phyloP scores from a whole-genome alignment of 2,113 vertebrate genomes.

The Anguilla rostrata region DNA sequence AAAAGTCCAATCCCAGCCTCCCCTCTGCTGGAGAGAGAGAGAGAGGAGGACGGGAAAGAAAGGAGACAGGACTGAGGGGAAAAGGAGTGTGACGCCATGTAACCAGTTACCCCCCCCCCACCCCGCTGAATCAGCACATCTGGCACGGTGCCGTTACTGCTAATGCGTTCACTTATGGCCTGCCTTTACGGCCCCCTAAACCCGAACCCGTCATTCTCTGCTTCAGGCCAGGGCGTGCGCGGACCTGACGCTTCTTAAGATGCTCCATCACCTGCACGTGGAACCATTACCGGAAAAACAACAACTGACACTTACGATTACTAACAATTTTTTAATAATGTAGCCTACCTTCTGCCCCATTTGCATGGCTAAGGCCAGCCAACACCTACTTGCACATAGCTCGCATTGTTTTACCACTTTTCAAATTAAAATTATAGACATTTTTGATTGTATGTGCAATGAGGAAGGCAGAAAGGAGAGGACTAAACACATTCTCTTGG shows the following conservation, averaged over 20 bases:
- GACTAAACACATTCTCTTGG: not conserved
- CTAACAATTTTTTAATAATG: not conserved
- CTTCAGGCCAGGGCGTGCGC: not conserved
- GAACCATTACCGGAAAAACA: not conserved
- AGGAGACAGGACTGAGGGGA: not conserved
- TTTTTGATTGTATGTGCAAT: too few relatives aligned
- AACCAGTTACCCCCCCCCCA: conserved; percentile 16
- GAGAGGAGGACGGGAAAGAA: not conserved
- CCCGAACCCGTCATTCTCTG: conserved; percentile 33
- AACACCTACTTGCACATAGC: not conserved
- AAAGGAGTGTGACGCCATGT: not conserved
- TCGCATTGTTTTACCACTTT: not conserved
- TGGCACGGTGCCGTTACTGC: conserved; percentile 12
- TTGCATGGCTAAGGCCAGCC: not conserved
- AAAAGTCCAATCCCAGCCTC: not conserved
- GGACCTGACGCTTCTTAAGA: not conserved
- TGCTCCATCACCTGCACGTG: not conserved
- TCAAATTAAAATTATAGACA: not conserved
- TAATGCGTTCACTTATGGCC: conserved; percentile 18
- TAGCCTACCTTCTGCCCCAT: not conserved
- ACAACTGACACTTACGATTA: not conserved
- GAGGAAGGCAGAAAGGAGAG: too few relatives aligned
- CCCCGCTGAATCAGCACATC: conserved; percentile 16
- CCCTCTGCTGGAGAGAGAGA: conserved; percentile 39
- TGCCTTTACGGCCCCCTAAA: conserved; percentile 30